These are phyloP conservation scores for Dromococcyx pavoninus DNA, from an alignment of 2,797 vertebrate species.

Conservation along the genomic window DNA sequence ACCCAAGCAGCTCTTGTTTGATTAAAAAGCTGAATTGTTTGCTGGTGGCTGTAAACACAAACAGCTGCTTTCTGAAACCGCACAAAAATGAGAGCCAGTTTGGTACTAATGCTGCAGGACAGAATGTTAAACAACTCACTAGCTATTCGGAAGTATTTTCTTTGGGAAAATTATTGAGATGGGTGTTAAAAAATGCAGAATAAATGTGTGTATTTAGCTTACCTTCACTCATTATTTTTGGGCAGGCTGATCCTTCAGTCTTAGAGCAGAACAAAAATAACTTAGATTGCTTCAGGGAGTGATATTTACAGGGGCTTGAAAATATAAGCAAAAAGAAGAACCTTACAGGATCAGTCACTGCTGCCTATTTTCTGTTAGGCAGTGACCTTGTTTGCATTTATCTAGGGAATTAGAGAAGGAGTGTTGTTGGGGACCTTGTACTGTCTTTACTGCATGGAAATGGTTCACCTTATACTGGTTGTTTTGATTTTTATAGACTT, in stretches of 20 bases:
- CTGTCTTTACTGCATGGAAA: background rate
- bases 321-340: background rate
- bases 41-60: slow-evolving; percentile 55
- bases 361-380: background rate
- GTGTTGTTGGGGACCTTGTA: background rate
- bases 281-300: background rate
- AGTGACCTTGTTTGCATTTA: background rate
- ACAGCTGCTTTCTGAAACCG: slow-evolving; percentile 60
- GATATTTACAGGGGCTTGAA: background rate
- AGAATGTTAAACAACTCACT: background rate
- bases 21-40: slow-evolving; percentile 62
- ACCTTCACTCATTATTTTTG: background rate
- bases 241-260: background rate
- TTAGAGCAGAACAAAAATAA: background rate
- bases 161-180: background rate
- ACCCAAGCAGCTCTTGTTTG: slow-evolving; percentile 53
- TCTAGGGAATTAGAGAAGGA: background rate
- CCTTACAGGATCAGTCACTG: background rate
- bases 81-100: slow-evolving; percentile 21
- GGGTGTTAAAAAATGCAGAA: slow-evolving; percentile 19
- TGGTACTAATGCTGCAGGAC: background rate
- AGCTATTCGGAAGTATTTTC: background rate
- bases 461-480: background rate
- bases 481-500: background rate
- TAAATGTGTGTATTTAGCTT: background rate